Evolutionary conservation across 1,140 invertebrate species (phyloP).

Genomic region (Hormaphis cornu): DNA sequence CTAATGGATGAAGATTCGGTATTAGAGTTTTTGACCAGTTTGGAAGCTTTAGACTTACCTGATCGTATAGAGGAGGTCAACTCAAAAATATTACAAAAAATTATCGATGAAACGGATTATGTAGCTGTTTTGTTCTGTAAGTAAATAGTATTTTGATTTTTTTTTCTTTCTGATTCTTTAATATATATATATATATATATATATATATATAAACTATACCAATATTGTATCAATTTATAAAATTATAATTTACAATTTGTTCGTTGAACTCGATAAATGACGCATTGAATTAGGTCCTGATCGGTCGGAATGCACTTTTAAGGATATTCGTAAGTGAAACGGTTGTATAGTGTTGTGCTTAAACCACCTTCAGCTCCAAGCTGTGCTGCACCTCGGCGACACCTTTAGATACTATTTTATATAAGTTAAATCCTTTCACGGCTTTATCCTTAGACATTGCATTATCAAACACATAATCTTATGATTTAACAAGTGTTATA

Average conservation of each 20-base stretch:
- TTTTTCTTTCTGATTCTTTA: background rate
- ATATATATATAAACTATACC: too few relatives aligned
- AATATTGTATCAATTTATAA: too few relatives aligned
- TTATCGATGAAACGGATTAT: constrained; percentile 83
- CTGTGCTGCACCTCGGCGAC: background rate
- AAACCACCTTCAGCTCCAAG: background rate
- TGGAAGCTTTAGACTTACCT: constrained; percentile 89
- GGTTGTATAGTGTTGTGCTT: too few relatives aligned
- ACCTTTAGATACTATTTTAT: too few relatives aligned
- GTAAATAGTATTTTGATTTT: constrained; percentile 45
- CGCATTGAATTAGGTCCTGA: constrained; percentile 10
- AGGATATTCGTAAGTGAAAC: constrained; percentile 27
- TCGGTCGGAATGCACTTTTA: constrained; percentile 24
- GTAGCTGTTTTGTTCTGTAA: constrained; percentile 92
- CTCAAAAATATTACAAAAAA: constrained; percentile 78
- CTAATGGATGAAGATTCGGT: constrained; percentile 89
- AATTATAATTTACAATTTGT: background rate
- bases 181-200: background rate
- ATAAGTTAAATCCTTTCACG: constrained; percentile 10
- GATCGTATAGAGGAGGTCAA: constrained; percentile 93
- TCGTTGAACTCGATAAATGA: background rate
- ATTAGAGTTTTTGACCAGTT: constrained; percentile 81
- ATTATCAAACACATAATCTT: background rate
- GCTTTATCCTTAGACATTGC: background rate
- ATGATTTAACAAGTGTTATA: background rate